Conservation (phyloP, 2,888 invertebrate genomes). For the Ferdinandea cuprea region DNA sequence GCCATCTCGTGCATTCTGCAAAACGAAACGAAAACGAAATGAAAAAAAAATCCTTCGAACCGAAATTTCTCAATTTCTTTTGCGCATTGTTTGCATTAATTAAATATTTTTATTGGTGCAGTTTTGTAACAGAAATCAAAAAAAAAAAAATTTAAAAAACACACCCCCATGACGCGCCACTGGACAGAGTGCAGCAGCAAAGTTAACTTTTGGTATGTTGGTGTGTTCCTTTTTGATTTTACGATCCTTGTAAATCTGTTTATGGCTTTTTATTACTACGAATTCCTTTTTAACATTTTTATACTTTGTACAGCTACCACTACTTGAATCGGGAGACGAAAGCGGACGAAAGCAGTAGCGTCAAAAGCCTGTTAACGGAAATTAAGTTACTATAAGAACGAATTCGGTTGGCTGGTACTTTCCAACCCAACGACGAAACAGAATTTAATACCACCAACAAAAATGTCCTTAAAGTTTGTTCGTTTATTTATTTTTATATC, state of each 20-base stretch:
- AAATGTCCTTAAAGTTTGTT: slow-evolving; percentile 14
- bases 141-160: slow-evolving; percentile 18
- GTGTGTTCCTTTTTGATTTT: slow-evolving; percentile 15
- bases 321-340: not conserved
- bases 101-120: slow-evolving; percentile 48
- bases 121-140: not conserved
- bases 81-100: slow-evolving; percentile 52
- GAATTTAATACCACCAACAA: not conserved
- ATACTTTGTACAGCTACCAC: not conserved
- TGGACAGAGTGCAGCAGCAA: not conserved
- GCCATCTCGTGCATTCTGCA: too few relatives aligned
- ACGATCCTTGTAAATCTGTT: slow-evolving; percentile 40
- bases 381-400: slow-evolving; percentile 11
- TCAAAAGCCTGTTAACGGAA: slow-evolving; percentile 32
- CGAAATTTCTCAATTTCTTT: slow-evolving; percentile 12
- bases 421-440: not conserved
- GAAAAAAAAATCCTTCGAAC: slow-evolving; percentile 20
- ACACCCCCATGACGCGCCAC: not conserved
- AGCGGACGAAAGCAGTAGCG: not conserved
- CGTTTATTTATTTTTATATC: not conserved
- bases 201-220: not conserved
- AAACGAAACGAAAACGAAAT: too few relatives aligned
- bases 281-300: not conserved
- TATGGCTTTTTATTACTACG: slow-evolving; percentile 26
- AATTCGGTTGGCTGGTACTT: not conserved